Base-by-base conservation (phyloP, 2,797 vertebrate genomes). In the Australoheros facetus region DNA sequence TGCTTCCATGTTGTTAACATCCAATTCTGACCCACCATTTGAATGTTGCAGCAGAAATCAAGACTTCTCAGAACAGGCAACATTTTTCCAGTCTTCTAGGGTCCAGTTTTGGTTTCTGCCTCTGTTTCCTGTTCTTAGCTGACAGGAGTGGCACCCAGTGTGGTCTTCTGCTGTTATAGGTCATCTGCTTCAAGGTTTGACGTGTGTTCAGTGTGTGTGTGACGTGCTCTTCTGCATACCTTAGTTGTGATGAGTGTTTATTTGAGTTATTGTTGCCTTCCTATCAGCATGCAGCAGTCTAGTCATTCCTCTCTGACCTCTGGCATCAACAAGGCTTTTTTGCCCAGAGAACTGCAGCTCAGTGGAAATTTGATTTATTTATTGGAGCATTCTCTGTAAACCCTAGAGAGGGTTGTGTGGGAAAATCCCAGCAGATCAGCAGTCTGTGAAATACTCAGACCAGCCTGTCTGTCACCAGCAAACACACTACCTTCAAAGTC, bases 301-400 rank as follows among this genome's bases (percentile, higher is more conserved):
- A 42, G 34, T 62, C 7, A 5, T 39, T 39, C 39, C 39, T 12
- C 59, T 62, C 4, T 62, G 59, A 62, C 59, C 13, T 62, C 37
- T 23, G 59, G n/a, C 34, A 39, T 5, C 7, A 42, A 16, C 23
- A 42, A 2, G 59, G 1, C 59, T 16, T 5, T 39, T 60, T 14
- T 60, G 37, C 58, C 37, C 39, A 13, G 23, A 62, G 34, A 10
- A 23, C 59, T 23, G 34, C 59, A 9, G n/a, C 59, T 62, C 59
- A 62, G 0, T 0, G 34, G 34, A 62, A 23, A 39, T 39, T 62
- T 62, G 23, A 0, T 39, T 12, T 62, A 37, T 37, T 37, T 37
- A 10, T 0, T 7, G 14, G 14, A 4, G n/a, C 7, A 16, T 39
- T 62, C 59, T 23, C 39, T 23, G 7, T 32, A 60, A 39, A 60